Conservation (phyloP, 2,113 vertebrate species). For the Baryphthengus martii region DNA sequence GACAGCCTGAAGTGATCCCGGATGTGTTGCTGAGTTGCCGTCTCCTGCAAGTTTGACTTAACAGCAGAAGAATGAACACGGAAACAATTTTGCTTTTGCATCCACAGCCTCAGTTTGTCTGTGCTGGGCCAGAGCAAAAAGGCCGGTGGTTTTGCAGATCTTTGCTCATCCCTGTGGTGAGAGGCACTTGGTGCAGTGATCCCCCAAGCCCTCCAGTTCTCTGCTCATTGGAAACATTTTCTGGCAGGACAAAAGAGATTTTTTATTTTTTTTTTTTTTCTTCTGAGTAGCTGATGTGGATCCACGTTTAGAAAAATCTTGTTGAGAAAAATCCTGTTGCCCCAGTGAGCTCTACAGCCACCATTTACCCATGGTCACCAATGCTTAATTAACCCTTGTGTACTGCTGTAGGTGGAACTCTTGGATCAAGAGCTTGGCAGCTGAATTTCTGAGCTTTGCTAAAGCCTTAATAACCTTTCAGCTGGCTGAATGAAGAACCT, state of each 20-base stretch:
- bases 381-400: background rate
- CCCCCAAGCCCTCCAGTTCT: background rate
- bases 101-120: background rate
- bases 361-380: background rate
- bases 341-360: background rate
- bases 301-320: background rate
- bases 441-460: background rate
- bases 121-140: background rate
- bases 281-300: fast-evolving
- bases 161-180: background rate
- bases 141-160: background rate
- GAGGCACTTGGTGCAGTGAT: background rate
- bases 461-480: background rate
- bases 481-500: background rate
- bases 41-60: background rate
- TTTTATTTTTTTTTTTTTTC: background rate
- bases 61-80: background rate
- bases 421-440: background rate
- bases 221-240: background rate
- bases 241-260: background rate
- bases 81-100: background rate
- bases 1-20: background rate
- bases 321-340: background rate
- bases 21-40: fast-evolving
- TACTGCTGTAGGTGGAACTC: background rate